Evolutionary conservation across 2,113 vertebrate species (phyloP).

Genomic region (Microcebus griseorufus): DNA sequence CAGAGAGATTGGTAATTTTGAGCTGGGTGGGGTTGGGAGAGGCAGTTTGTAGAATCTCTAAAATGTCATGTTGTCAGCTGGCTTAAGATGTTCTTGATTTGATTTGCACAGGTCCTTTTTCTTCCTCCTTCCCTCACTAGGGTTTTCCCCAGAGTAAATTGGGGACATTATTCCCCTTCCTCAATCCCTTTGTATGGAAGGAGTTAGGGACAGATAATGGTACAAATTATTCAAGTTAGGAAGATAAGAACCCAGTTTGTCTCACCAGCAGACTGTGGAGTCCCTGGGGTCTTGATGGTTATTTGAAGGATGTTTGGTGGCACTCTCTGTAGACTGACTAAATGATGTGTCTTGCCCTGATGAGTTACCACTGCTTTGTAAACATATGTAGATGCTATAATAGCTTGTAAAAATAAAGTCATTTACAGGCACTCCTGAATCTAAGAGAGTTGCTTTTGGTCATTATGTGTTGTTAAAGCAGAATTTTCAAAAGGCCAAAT

Average conservation of each 20-base stretch:
- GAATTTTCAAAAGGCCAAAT: slow-evolving; percentile 1
- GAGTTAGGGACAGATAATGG: background rate
- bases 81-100: background rate
- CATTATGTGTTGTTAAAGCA: background rate
- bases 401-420: background rate
- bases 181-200: background rate
- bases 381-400: background rate
- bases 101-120: background rate
- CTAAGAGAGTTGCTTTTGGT: background rate
- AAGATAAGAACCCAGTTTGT: background rate
- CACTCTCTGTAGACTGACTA: background rate
- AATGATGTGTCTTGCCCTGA: background rate
- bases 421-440: background rate
- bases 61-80: background rate
- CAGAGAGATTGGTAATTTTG: background rate
- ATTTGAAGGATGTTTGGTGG: background rate
- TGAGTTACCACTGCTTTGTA: background rate
- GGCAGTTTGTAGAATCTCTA: background rate
- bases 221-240: background rate
- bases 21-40: background rate
- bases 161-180: too few species aligned
- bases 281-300: background rate
- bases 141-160: background rate
- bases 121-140: background rate
- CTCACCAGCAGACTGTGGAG: background rate